Base-by-base conservation (phyloP, 2,113 vertebrate species). In the Oriolus oriolus region DNA sequence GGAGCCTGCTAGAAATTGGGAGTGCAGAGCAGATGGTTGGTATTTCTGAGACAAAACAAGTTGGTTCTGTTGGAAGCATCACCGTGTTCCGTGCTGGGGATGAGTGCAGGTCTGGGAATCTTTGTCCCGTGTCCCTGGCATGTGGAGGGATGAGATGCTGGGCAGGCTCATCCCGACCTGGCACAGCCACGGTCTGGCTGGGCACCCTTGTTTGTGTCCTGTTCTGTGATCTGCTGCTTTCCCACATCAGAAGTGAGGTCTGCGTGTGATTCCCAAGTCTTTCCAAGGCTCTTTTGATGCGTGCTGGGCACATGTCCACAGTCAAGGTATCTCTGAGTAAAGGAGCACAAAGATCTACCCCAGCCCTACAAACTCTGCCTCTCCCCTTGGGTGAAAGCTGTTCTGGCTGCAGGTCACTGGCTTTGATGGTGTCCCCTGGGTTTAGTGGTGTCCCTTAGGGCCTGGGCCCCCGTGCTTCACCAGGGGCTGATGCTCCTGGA, bases 21-120 rank as follows among this genome's bases (percentile, higher is more conserved):
- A 86, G 13, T 14, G 35, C 39, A 33, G 91, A 90, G 80, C 95
- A 95, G 96, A 92, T 97, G 94, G 96, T 63, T 77, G 92, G 54
- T 89, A 59, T 81, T 96, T 90, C 79, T 92, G 93, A 93, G 89
- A 78, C 71, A 78, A 80, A 95, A 44, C 63, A 56, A 88, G 42
- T 24, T 49, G 56, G 56, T 75, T 95, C 10, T 14, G n/a, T 80
- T 94, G 76, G 86, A 90, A 87, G 86, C 76, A 53, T 59, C 66
- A 7, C 30, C 0, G 0, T 45, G 73, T 77, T 86, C 71, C 9
- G 7, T 86, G 80, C 79, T 39, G 71, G 88, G 63, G 33, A 33
- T 82, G 79, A 44, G n/a, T 1, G 33, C 16, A 39, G 56, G 78
- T 56, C 74, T 87, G 81, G 33, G 61, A 3, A 18, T 13, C 73